A percentile compares a stretch with the other conserved stretches of the same genome.
Conservation (phyloP, 1,140 invertebrate genomes). For the Nixonia krombeini region DNA sequence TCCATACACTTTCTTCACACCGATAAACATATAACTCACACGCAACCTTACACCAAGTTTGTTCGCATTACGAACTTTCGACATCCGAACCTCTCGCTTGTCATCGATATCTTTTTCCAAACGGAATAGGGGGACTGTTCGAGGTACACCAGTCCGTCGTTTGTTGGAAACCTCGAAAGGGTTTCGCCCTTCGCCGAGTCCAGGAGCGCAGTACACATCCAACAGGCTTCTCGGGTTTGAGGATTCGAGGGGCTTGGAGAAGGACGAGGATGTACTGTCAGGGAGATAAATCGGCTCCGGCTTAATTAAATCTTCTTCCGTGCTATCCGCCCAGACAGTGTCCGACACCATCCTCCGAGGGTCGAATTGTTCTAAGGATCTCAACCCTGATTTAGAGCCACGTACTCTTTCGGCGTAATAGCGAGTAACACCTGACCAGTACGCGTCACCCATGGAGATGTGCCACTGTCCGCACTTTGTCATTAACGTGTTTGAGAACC, state of each 20-base stretch:
- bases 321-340: constrained; percentile 54
- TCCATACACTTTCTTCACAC: too few relatives aligned
- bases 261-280: constrained; percentile 68
- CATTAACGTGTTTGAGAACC: constrained; percentile 32
- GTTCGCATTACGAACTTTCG: constrained; percentile 5
- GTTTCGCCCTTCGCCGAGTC: constrained; percentile 42
- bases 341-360: constrained; percentile 56
- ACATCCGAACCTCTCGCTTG: constrained; percentile 20
- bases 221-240: constrained; percentile 53
- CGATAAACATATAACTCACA: too few relatives aligned
- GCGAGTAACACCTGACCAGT: constrained; percentile 58
- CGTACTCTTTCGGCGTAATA: constrained; percentile 56
- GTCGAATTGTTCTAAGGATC: constrained; percentile 70
- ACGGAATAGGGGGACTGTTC: constrained; percentile 16
- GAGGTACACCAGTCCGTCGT: constrained; percentile 22
- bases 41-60: too few relatives aligned
- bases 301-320: constrained; percentile 74
- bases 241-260: constrained; percentile 57
- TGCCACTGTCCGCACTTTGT: neutral
- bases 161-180: constrained; percentile 46
- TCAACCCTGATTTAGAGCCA: constrained; percentile 69
- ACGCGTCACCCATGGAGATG: constrained; percentile 34
- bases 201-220: constrained; percentile 53
- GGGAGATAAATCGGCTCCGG: constrained; percentile 72
- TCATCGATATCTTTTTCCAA: constrained; percentile 23